Conservation (phyloP, 2,797 vertebrate genomes). For the Tinamus major region DNA sequence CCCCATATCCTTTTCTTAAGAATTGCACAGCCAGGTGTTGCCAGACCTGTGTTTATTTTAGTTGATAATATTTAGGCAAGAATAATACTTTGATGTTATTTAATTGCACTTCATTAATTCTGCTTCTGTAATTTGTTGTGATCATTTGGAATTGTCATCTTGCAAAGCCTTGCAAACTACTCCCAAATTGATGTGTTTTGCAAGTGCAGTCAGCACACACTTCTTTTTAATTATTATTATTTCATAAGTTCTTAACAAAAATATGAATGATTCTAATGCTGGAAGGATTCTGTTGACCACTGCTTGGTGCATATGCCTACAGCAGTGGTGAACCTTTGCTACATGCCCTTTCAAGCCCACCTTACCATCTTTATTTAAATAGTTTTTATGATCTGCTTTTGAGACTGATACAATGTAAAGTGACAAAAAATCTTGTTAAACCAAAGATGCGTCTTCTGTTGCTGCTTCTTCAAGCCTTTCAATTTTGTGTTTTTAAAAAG, state of each 20-base stretch:
- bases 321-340: background rate
- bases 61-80: background rate
- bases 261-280: background rate
- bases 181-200: background rate
- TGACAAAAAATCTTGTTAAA: background rate
- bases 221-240: background rate
- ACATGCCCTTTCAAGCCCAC: background rate
- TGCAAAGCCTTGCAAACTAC: background rate
- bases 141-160: background rate
- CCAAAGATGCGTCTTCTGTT: background rate
- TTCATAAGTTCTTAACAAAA: background rate
- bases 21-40: background rate
- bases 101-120: background rate
- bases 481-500: conserved; percentile 1
- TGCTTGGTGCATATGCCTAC: background rate
- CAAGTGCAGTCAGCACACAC: background rate
- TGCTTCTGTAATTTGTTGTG: background rate
- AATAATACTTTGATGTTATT: background rate
- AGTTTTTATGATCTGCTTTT: conserved; percentile 6
- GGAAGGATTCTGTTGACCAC: background rate
- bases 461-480: background rate
- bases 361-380: conserved; percentile 23
- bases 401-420: conserved; percentile 11
- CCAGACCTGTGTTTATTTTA: background rate
- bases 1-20: background rate